These are phyloP conservation scores for Acanthurus tractus DNA, from an alignment of 2,797 vertebrate genomes.

Conservation along the genomic window DNA sequence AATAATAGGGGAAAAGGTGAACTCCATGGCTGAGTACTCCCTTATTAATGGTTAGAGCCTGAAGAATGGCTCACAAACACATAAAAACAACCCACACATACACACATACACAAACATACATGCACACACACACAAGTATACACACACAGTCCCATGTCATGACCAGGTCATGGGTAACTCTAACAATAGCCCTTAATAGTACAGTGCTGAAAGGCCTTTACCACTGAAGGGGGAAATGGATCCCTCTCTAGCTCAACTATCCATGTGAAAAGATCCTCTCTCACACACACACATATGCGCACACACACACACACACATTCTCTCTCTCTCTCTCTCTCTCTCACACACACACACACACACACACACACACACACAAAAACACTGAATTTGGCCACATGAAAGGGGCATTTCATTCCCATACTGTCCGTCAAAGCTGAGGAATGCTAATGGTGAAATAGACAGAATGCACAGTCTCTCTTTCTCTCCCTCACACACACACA, in stretches of 20 bases:
- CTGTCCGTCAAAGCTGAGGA: conserved; percentile 64
- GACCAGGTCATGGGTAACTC: conserved; percentile 66
- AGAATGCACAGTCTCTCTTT: conserved; percentile 5
- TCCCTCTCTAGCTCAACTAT: conserved; percentile 41
- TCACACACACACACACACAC: conserved; percentile 8
- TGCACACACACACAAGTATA: conserved; percentile 30
- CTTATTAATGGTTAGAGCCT: conserved; percentile 76
- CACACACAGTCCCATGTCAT: conserved; percentile 39
- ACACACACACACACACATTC: neutral
- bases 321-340: too few species aligned
- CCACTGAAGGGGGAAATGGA: conserved; percentile 56
- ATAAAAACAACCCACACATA: conserved; percentile 40
- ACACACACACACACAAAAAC: neutral
- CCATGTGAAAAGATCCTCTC: conserved; percentile 50
- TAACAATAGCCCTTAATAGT: conserved; percentile 72
- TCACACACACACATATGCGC: neutral
- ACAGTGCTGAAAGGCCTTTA: conserved; percentile 66
- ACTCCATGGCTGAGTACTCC: conserved; percentile 62
- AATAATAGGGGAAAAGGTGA: conserved; percentile 72
- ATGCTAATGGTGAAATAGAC: conserved; percentile 44
- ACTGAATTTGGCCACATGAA: conserved; percentile 61
- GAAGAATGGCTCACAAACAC: conserved; percentile 66
- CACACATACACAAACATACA: conserved; percentile 38
- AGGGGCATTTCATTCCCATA: conserved; percentile 60
- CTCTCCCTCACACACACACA: neutral